Conservation (phyloP, 2,113 vertebrate species). For the Zootoca vivipara region DNA sequence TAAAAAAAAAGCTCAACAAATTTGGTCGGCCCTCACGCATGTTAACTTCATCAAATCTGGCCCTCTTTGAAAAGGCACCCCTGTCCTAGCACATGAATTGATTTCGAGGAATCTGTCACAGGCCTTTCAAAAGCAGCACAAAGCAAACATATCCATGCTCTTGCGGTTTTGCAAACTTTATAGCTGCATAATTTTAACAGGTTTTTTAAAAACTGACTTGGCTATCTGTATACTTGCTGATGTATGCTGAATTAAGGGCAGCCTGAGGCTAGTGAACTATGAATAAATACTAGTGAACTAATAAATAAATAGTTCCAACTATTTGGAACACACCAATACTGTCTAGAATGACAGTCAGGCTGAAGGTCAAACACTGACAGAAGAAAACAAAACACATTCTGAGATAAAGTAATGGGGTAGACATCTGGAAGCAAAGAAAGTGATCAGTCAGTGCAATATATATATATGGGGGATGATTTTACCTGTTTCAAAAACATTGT, state of each 20-base stretch:
- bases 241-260: neutral
- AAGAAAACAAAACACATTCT: neutral
- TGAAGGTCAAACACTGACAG: neutral
- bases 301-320: no score
- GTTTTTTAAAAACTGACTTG: neutral
- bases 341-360: neutral
- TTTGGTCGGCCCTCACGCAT: no score
- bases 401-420: neutral
- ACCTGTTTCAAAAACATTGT: conserved; percentile 32
- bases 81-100: no score
- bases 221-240: neutral
- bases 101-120: neutral
- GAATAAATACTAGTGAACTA: no score
- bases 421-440: neutral
- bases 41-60: no score
- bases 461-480: neutral
- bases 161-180: neutral
- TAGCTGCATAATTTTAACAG: neutral
- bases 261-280: neutral
- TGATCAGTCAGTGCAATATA: neutral
- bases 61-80: no score
- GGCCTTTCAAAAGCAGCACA: neutral
- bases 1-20: no score
- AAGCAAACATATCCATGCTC: neutral
- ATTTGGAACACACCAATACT: neutral